A percentile compares a stretch with the other conserved stretches of the same genome.
These are phyloP conservation scores for Athetis lepigone DNA, from an alignment of 2,888 invertebrate genomes.

Conservation along the genomic window DNA sequence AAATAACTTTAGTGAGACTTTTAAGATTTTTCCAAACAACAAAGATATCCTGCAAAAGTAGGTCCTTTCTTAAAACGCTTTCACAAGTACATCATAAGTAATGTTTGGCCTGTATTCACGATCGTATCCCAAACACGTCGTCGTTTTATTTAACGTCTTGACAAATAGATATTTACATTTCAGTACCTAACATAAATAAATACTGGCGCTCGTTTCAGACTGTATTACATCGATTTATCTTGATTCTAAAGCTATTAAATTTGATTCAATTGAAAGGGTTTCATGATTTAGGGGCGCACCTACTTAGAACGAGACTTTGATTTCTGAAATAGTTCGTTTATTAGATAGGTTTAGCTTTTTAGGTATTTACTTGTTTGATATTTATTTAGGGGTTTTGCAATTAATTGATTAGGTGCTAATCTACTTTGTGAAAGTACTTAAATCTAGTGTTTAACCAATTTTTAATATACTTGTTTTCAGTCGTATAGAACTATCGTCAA, in stretches of 20 bases:
- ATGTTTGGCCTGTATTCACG: slow-evolving; percentile 22
- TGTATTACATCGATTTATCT: slow-evolving; percentile 55
- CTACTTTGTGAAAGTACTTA: neutral
- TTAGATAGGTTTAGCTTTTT: slow-evolving; percentile 1
- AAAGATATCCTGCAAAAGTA: too few species aligned
- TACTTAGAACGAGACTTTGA: slow-evolving; percentile 30
- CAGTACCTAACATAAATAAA: slow-evolving; percentile 58
- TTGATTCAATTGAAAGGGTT: slow-evolving; percentile 54
- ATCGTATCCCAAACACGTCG: slow-evolving; percentile 41
- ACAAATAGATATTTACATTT: slow-evolving; percentile 60
- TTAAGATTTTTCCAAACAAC: too few species aligned
- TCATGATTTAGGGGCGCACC: slow-evolving; percentile 37
- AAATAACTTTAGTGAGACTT: too few species aligned
- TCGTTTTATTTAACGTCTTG: slow-evolving; percentile 53
- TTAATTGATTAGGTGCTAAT: neutral
- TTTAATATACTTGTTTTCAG: neutral
- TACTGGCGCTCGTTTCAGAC: slow-evolving; percentile 38
- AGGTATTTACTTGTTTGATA: slow-evolving; percentile 22
- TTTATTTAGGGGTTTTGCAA: slow-evolving; percentile 8
- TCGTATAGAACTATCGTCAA: neutral
- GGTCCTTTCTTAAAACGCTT: neutral
- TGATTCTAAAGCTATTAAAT: slow-evolving; percentile 49
- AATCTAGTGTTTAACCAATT: neutral
- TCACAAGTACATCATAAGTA: neutral
- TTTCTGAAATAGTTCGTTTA: slow-evolving; percentile 31